Evolutionary conservation across 2,113 vertebrate species (phyloP).

Genomic region (Sylvia atricapilla): DNA sequence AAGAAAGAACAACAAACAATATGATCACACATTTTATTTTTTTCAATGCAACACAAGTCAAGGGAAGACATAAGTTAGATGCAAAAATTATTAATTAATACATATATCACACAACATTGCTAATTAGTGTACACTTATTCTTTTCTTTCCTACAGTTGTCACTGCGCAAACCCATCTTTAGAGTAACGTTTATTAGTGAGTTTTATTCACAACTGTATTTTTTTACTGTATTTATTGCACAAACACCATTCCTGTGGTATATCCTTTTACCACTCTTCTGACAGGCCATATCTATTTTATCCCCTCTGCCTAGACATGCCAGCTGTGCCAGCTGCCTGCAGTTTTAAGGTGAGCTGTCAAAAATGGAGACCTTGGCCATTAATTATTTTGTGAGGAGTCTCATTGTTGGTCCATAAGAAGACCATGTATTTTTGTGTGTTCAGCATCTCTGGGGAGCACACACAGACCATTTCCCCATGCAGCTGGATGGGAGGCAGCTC

Average conservation of each 20-base stretch:
- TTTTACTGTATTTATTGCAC: neutral
- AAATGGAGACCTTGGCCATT: neutral
- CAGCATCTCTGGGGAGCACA: neutral
- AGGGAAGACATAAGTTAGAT: neutral
- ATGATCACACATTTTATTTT: neutral
- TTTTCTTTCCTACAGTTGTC: neutral
- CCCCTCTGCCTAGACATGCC: neutral
- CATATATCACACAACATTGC: neutral
- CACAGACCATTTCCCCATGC: neutral
- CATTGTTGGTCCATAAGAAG: neutral
- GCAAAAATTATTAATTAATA: neutral
- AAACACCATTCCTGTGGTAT: neutral
- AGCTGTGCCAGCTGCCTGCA: neutral
- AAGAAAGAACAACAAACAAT: neutral
- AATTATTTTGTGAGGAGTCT: slow-evolving; percentile 14
- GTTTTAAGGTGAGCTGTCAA: slow-evolving; percentile 19
- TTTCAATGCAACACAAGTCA: neutral
- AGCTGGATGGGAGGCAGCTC: slow-evolving; percentile 1
- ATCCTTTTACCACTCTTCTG: neutral
- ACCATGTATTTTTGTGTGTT: slow-evolving; percentile 7
- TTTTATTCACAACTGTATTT: neutral
- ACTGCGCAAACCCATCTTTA: neutral
- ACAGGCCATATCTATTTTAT: neutral
- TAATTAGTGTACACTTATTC: neutral
- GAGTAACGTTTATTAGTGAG: neutral